These are phyloP conservation scores for Fregata magnificens DNA, from an alignment of 2,113 vertebrate genomes.

Conservation along the genomic window DNA sequence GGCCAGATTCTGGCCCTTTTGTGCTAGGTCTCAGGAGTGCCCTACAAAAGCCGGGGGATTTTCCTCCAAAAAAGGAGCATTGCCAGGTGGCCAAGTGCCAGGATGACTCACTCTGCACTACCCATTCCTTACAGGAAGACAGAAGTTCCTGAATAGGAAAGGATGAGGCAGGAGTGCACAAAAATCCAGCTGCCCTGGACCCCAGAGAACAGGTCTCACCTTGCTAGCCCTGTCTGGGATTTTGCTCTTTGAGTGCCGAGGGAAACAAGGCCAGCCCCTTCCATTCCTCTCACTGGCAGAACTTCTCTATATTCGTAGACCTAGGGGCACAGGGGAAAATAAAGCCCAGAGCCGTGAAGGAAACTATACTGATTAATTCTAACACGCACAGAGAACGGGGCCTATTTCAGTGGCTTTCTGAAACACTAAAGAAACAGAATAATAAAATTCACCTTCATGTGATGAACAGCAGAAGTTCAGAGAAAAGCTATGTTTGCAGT, in stretches of 20 bases:
- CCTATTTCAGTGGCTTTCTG: neutral
- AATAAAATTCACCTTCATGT: neutral
- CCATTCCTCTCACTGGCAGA: neutral
- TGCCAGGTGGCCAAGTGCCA: slow-evolving; percentile 33
- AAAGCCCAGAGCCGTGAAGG: neutral
- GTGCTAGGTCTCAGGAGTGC: slow-evolving; percentile 29
- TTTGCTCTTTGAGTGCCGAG: neutral
- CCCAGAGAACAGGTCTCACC: neutral
- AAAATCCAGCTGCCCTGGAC: neutral
- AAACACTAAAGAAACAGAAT: neutral
- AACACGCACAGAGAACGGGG: neutral
- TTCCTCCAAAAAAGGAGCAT: slow-evolving; percentile 4
- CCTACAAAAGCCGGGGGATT: neutral
- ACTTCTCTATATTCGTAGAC: neutral
- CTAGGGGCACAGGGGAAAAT: neutral
- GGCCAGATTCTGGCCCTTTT: slow-evolving; percentile 23
- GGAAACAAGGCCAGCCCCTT: neutral
- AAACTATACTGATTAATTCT: neutral
- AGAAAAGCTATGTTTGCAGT: neutral
- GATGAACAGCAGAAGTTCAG: neutral
- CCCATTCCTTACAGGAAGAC: slow-evolving; percentile 48
- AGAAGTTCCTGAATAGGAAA: slow-evolving; percentile 60
- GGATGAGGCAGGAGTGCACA: slow-evolving; percentile 9
- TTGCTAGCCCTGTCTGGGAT: neutral
- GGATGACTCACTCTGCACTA: slow-evolving; percentile 34